These are phyloP conservation scores for Lathamus discolor DNA, from an alignment of 2,113 vertebrate species.

Conservation along the genomic window DNA sequence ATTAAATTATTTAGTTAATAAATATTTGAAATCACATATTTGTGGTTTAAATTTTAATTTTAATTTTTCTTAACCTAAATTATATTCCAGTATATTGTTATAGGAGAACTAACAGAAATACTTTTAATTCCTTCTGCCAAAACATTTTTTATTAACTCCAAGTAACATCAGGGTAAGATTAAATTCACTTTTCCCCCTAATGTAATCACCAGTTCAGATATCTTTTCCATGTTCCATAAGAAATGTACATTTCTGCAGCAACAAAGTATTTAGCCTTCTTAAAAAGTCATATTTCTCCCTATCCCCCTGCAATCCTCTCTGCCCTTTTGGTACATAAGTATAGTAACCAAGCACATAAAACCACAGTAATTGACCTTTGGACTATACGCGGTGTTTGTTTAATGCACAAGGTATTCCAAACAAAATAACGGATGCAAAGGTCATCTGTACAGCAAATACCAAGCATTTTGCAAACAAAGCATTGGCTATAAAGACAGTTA, in stretches of 20 bases:
- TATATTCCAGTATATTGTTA: background rate
- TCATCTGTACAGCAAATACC: constrained; percentile 47
- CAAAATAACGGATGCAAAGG: constrained; percentile 42
- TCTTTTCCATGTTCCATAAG: background rate
- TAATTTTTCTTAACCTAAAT: constrained; percentile 47
- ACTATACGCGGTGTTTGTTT: background rate
- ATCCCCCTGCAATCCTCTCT: background rate
- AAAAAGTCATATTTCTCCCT: background rate
- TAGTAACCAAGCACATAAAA: constrained; percentile 40
- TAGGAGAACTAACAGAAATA: background rate
- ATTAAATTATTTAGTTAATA: constrained; percentile 89
- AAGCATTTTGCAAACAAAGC: constrained; percentile 46
- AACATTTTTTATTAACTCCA: background rate
- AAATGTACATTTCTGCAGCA: background rate
- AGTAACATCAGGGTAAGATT: background rate
- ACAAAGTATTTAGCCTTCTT: background rate
- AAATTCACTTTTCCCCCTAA: background rate
- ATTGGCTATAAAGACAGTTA: constrained; percentile 7
- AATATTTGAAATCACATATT: constrained; percentile 77
- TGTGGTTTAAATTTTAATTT: constrained; percentile 69
- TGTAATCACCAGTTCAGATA: background rate
- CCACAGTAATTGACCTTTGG: constrained; percentile 57
- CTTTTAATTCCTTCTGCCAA: constrained; percentile 18
- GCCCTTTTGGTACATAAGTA: background rate
- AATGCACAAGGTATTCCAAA: constrained; percentile 11